These are phyloP conservation scores for Micromys minutus DNA, from an alignment of 2,113 vertebrate genomes.

Conservation along the genomic window DNA sequence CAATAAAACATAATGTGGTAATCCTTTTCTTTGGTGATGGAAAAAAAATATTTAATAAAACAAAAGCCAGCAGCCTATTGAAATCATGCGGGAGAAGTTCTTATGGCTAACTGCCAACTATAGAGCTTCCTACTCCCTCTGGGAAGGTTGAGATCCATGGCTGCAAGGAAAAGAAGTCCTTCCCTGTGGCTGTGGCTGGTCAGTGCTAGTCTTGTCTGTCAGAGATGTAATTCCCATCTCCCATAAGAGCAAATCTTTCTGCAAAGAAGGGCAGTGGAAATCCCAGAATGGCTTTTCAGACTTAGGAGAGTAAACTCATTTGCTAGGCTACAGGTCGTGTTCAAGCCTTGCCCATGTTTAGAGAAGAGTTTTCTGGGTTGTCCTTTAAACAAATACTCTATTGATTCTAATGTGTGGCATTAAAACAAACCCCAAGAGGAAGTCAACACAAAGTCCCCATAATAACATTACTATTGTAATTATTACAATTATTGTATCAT, in stretches of 20 bases:
- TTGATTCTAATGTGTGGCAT: not conserved
- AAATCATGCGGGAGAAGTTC: not conserved
- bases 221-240: not conserved
- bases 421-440: not conserved
- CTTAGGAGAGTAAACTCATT: not conserved
- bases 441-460: not conserved
- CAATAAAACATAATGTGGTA: conserved; percentile 2
- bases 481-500: not conserved
- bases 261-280: conserved; percentile 15
- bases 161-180: not conserved
- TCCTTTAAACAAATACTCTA: not conserved
- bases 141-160: not conserved
- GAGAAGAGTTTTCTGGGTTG: not conserved
- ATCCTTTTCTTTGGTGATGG: conserved; percentile 51
- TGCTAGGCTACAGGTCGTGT: not conserved
- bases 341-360: not conserved
- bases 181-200: not conserved
- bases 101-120: not conserved
- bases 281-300: not conserved
- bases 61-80: conserved; percentile 10
- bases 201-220: not conserved
- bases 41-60: not conserved
- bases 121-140: not conserved
- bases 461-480: not conserved
- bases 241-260: not conserved